Evolutionary conservation across 2,888 invertebrate species (phyloP), one percentile per base, ranked within the genome.

Genomic region (Pardosa pseudoannulata): DNA sequence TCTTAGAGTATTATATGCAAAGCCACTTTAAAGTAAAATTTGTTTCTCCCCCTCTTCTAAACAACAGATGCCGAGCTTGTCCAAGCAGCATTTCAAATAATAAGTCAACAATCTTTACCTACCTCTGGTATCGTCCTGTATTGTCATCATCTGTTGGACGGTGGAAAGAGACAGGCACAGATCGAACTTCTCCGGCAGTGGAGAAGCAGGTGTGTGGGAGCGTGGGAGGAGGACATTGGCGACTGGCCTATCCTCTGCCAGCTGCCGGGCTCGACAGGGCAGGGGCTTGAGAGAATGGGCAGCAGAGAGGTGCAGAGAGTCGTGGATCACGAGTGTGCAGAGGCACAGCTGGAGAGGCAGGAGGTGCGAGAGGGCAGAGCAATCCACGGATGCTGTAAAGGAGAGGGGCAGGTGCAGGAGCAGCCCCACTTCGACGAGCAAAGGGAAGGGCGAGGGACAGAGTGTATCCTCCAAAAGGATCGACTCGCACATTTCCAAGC

Each of bases 351-450:
- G 79, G n/a, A 78, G 29, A 41, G 83, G 83, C 9, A 85, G 36
- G 31, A 13, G 19, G 11, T 39, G 28, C 27, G 56, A 23, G 27
- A 85, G 23, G 0, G 39, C 16, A 16, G 50, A 39, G 23, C 78
- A 85, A 36, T 68, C 67, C 27, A 67, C 39, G n/a, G 68, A 28
- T 9, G 1, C 6, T 36, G 29, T 73, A 19, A 71, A 39, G 16
- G 39, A 27, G 50, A 73, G 29, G n/a, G 83, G 83, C 39, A 78
- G 27, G 13, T 36, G 56, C 64, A 85, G 31, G 62, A 85, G 36
- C 9, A 85, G 56, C 13, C 83, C 83, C 3, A 85, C 56, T 78
- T 85, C 83, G 1, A 85, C 19, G 27, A 65, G 39, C 28, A 85
- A 39, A 19, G 83, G 83, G 19, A 78, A 78, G n/a, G n/a, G n/a